Conservation (phyloP, 2,888 invertebrate genomes). For the Limenitis camilla region DNA sequence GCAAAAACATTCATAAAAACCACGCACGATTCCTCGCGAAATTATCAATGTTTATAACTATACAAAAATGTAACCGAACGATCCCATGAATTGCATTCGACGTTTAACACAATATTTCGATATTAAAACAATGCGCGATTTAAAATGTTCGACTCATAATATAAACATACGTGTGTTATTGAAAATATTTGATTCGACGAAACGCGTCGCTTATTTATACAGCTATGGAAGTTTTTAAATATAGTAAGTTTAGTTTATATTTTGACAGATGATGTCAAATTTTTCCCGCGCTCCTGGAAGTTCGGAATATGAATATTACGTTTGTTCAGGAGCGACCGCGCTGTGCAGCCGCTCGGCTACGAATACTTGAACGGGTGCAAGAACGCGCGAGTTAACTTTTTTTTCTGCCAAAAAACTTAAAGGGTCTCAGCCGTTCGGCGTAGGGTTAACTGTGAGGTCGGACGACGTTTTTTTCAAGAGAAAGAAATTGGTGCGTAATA, state of each 20-base stretch:
- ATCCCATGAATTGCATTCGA: constrained; percentile 37
- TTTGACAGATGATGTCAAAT: constrained; percentile 38
- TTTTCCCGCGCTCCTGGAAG: constrained; percentile 65
- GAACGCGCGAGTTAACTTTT: constrained; percentile 47
- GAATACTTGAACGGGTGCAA: constrained; percentile 52
- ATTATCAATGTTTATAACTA: constrained; percentile 66
- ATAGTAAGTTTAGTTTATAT: constrained; percentile 26
- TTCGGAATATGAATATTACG: constrained; percentile 38
- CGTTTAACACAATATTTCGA: constrained; percentile 64
- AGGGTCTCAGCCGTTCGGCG: constrained; percentile 43
- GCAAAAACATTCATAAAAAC: constrained; percentile 74
- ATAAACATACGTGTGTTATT: constrained; percentile 58
- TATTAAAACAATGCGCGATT: constrained; percentile 62
- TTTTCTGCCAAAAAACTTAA: constrained; percentile 68
- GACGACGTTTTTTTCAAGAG: constrained; percentile 41
- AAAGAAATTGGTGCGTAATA: constrained; percentile 30
- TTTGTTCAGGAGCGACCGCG: constrained; percentile 53
- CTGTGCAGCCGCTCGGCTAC: constrained; percentile 61
- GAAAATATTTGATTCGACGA: constrained; percentile 41
- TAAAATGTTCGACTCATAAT: constrained; percentile 60
- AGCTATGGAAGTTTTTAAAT: constrained; percentile 21
- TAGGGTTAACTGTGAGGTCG: constrained; percentile 65
- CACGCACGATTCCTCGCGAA: constrained; percentile 63
- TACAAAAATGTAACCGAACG: constrained; percentile 58
- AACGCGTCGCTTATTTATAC: constrained; percentile 21